Evolutionary conservation across 2,888 invertebrate species (phyloP).

Genomic region (Endomychus coccineus): DNA sequence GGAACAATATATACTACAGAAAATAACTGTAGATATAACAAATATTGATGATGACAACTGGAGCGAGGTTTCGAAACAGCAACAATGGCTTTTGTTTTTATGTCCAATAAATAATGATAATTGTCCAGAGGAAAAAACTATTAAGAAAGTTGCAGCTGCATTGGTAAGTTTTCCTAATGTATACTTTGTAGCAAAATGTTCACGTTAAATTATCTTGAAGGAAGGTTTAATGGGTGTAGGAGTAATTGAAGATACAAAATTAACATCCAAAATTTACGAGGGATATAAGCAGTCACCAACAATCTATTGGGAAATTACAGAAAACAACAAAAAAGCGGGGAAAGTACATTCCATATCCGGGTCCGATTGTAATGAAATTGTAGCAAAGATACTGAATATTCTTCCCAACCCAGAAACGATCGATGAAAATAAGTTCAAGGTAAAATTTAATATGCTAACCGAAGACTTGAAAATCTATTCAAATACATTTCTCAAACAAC

Average conservation of each 20-base stretch:
- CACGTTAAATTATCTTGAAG: constrained; percentile 28
- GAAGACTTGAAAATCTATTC: too few species aligned
- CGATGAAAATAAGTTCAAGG: constrained; percentile 52
- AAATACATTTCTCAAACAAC: too few species aligned
- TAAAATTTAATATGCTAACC: constrained; percentile 42
- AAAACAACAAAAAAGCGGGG: constrained; percentile 23
- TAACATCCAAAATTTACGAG: constrained; percentile 46
- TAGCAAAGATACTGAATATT: constrained; percentile 50
- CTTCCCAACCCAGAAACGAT: constrained; percentile 56
- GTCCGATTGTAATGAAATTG: constrained; percentile 49
- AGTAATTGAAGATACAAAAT: constrained; percentile 40
- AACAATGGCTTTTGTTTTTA: constrained; percentile 52
- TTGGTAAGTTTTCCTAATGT: constrained; percentile 51
- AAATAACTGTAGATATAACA: too few species aligned
- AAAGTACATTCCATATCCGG: constrained; percentile 32
- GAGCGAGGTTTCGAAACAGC: constrained; percentile 23
- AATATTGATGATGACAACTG: too few species aligned
- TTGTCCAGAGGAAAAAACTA: constrained; percentile 50
- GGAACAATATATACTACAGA: constrained; percentile 58
- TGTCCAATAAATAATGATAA: constrained; percentile 49
- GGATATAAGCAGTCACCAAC: constrained; percentile 28
- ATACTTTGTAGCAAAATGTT: neutral
- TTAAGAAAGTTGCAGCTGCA: constrained; percentile 63
- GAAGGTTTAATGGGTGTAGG: constrained; percentile 49
- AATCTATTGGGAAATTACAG: constrained; percentile 8